These are phyloP conservation scores for Lonchura striata DNA, from an alignment of 2,113 vertebrate genomes.

Conservation along the genomic window DNA sequence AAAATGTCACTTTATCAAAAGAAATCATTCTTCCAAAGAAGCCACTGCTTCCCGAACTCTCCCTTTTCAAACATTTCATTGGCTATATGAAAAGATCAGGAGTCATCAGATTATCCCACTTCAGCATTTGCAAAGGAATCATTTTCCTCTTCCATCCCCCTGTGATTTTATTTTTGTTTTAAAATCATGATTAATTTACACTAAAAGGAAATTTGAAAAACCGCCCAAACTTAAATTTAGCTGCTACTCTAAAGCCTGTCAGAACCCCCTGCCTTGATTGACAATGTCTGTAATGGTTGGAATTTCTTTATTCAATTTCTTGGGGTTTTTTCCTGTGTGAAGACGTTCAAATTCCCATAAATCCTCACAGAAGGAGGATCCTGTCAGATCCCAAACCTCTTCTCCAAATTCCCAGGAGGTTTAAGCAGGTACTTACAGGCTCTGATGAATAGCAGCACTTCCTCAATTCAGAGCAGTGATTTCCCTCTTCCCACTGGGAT, in stretches of 20 bases:
- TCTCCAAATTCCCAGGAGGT: neutral
- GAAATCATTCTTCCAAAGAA: neutral
- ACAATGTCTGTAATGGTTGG: neutral
- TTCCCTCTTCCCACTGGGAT: neutral
- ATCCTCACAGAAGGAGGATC: neutral
- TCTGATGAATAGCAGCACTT: neutral
- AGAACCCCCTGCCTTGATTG: neutral
- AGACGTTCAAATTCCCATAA: neutral
- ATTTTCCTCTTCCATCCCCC: neutral
- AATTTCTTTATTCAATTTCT: neutral
- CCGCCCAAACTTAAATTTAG: neutral
- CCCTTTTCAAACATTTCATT: neutral
- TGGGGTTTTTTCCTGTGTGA: neutral
- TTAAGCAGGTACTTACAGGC: neutral
- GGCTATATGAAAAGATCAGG: neutral
- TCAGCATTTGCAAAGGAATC: neutral
- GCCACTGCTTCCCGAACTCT: neutral
- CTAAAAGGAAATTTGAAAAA: constrained; percentile 44
- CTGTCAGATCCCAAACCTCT: neutral
- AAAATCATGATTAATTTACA: constrained; percentile 40
- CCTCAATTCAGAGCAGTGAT: neutral
- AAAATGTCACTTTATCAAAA: neutral
- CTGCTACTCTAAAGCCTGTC: neutral
- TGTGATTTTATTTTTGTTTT: neutral
- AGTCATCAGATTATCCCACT: neutral